Base-by-base conservation (phyloP, 2,888 invertebrate genomes). In the Harmothoe impar region DNA sequence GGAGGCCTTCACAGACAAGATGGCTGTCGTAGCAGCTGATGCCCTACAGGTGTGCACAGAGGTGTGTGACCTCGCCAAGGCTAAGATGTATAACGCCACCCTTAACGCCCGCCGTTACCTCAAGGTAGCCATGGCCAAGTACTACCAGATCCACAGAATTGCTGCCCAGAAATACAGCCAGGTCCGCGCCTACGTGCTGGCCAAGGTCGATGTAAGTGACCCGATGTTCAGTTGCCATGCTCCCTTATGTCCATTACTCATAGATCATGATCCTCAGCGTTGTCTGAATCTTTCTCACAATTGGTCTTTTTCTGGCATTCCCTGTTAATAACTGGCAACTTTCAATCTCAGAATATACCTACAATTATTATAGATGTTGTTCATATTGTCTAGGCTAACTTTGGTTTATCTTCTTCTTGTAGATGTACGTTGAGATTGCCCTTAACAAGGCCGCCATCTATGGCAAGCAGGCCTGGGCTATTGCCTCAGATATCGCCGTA, bases 61-160 rank as follows among this genome's bases (percentile, higher is more conserved):
- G 25, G n/a, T 84, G 43, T 84, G 84, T 84, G 84, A 84, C 84
- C 17, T 51, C 7, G 84, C 43, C 51, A n/a, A 17, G n/a, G 51
- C 43, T 51, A 84, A 51, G 20, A 33, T 84, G 35, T 15, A 17
- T 10, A 29, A 25, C n/a, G 84, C 25, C 23, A 43, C 84, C 20
- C 23, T 23, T n/a, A 43, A 35, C 5, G 51, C 84, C 43, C 29
- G 25, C 23, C 23, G 43, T 17, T 10, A 15, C 10, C 25, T 84
- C 5, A 17, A 17, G 15, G 25, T n/a, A 20, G 43, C 20, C 33
- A 25, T 84, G 17, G 43, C n/a, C 43, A 84, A 43, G 20, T 84
- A 84, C 51, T 31, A 84, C n/a, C 33, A 35, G 51, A 33, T 84
- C 35, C 25, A 51, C 51, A 35, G 10, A 33, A 84, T 51, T 35